Conservation (phyloP, 2,888 invertebrate genomes). For the Pseudolycoriella hygida region DNA sequence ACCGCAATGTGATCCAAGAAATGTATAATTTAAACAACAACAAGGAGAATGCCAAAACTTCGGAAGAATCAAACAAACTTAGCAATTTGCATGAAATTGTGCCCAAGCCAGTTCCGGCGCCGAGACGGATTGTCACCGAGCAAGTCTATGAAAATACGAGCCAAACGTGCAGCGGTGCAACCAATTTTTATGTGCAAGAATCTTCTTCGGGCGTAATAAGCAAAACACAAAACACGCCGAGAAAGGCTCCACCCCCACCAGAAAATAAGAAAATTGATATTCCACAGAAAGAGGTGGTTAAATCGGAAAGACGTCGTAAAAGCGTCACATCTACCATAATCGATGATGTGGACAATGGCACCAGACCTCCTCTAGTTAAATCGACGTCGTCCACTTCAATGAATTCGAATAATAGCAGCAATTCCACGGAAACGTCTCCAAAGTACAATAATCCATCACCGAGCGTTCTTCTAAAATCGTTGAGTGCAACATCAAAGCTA, state of each 20-base stretch:
- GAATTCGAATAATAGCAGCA: constrained; percentile 1
- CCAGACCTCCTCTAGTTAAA: neutral
- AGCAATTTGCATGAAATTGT: constrained; percentile 16
- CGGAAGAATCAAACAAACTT: constrained; percentile 17
- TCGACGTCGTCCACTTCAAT: constrained; percentile 1
- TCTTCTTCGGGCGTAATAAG: constrained; percentile 9
- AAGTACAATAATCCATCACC: neutral
- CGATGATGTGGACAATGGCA: neutral
- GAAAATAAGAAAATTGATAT: neutral
- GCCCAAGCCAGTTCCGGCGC: constrained; percentile 23
- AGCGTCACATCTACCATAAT: neutral
- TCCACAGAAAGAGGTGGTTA: neutral
- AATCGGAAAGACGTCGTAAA: neutral
- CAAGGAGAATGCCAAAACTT: neutral
- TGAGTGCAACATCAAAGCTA: constrained; percentile 25
- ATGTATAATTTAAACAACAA: constrained; percentile 2
- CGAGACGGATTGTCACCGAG: constrained; percentile 13
- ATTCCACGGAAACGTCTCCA: neutral
- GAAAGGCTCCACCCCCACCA: constrained; percentile 15
- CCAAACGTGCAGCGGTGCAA: neutral
- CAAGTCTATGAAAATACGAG: neutral
- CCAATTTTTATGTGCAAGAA: neutral
- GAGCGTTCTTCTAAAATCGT: constrained; percentile 24
- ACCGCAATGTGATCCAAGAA: constrained; percentile 1
- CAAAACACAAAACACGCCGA: constrained; percentile 13